Percentiles rank a stretch among this genome's conserved stretches.
phyloP scores from a whole-genome alignment of 2,888 invertebrate species.

The Coleophora deauratella region DNA sequence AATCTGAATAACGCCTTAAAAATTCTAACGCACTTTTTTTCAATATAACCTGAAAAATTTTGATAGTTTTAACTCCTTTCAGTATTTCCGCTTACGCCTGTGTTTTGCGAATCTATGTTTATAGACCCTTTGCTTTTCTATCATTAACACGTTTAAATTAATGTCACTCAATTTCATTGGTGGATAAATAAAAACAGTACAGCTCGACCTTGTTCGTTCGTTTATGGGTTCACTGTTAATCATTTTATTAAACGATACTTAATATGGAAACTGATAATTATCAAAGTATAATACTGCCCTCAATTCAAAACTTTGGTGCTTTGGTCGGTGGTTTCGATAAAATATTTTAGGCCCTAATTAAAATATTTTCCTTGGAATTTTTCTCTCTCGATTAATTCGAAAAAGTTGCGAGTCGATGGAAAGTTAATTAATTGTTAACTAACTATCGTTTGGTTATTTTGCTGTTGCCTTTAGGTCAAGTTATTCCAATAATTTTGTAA shows the following conservation, averaged over 20 bases:
- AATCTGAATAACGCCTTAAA: too few species aligned
- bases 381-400: conserved; percentile 25
- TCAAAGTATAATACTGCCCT: conserved; percentile 38
- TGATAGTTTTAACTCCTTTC: too few species aligned
- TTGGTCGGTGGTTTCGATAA: conserved; percentile 49
- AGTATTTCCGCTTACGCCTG: too few species aligned
- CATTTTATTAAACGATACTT: conserved; percentile 48
- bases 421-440: conserved; percentile 5
- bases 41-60: too few species aligned
- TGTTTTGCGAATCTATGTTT: too few species aligned
- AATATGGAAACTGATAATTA: conserved; percentile 45
- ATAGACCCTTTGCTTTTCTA: conserved; percentile 18
- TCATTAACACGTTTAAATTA: conserved; percentile 43
- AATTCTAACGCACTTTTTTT: too few species aligned
- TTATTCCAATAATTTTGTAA: too few species aligned
- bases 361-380: conserved; percentile 44
- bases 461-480: too few species aligned
- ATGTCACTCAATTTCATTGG: conserved; percentile 65
- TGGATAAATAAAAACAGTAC: conserved; percentile 63
- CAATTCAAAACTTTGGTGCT: conserved; percentile 50
- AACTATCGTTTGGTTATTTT: conserved; percentile 9
- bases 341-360: conserved; percentile 60
- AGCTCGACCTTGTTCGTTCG: conserved; percentile 27
- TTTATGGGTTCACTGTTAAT: too few species aligned
- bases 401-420: conserved; percentile 14